phyloP scores from a whole-genome alignment of 2,888 invertebrate species.

The Peribatodes rhomboidaria region DNA sequence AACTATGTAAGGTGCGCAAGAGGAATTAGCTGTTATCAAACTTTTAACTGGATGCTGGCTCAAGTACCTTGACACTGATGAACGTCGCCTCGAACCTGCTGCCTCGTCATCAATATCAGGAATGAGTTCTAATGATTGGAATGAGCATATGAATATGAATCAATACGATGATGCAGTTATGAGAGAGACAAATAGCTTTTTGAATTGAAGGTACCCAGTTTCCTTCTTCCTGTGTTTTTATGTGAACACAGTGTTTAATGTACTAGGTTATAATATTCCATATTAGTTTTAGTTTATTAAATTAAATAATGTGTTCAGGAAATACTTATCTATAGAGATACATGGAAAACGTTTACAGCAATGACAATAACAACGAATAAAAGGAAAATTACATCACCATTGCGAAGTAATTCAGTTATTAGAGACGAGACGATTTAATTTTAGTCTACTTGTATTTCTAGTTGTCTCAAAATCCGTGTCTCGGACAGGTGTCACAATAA shows the following conservation, averaged over 20 bases:
- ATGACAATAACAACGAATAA: slow-evolving; percentile 25
- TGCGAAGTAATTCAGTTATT: slow-evolving; percentile 26
- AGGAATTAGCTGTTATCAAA: slow-evolving; percentile 63
- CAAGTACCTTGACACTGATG: slow-evolving; percentile 60
- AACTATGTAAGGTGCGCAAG: slow-evolving; percentile 63
- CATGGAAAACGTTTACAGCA: slow-evolving; percentile 4
- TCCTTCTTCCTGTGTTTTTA: background rate
- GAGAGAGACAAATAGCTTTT: slow-evolving; percentile 16
- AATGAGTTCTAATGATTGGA: slow-evolving; percentile 34
- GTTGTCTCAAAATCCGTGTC: slow-evolving; percentile 1
- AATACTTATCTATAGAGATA: background rate
- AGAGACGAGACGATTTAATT: slow-evolving; percentile 46
- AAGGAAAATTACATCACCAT: slow-evolving; percentile 25
- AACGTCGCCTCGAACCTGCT: slow-evolving; percentile 67
- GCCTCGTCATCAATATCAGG: slow-evolving; percentile 50
- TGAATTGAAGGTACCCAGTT: slow-evolving; percentile 12
- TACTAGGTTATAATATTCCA: no score
- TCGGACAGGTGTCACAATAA: slow-evolving; percentile 51
- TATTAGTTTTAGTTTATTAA: no score
- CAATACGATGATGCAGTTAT: slow-evolving; percentile 17
- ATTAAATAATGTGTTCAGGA: background rate
- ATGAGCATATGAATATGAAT: slow-evolving; percentile 22
- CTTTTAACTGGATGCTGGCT: slow-evolving; percentile 58
- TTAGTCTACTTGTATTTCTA: slow-evolving; percentile 1
- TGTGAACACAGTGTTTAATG: no score